These are phyloP conservation scores for Dipodomys stephensi DNA, from an alignment of 2,113 vertebrate genomes.

Conservation along the genomic window DNA sequence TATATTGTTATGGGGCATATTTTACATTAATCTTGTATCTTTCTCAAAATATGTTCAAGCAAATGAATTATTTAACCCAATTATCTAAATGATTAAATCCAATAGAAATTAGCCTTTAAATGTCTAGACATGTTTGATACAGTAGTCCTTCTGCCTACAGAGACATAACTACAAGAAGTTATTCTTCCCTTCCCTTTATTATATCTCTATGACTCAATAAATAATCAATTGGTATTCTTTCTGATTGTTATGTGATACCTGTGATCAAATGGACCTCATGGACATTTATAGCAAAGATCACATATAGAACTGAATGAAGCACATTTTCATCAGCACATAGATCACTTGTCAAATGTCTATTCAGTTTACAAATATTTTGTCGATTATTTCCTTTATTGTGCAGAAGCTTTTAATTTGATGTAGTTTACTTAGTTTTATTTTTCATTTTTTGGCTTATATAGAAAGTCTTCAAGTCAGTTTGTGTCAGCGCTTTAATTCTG, in stretches of 20 bases:
- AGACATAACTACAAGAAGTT: background rate
- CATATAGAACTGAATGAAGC: background rate
- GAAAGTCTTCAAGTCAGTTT: background rate
- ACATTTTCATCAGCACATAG: background rate
- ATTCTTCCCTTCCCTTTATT: background rate
- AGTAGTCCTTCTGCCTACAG: background rate
- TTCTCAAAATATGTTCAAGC: background rate
- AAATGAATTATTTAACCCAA: background rate
- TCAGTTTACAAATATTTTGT: background rate
- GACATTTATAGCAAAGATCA: background rate
- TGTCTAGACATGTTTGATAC: background rate
- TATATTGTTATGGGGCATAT: background rate
- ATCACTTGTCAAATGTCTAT: background rate
- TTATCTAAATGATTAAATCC: background rate
- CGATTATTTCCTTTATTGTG: background rate
- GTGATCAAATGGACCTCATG: background rate
- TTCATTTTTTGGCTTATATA: background rate
- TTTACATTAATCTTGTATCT: background rate
- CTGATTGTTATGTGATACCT: background rate
- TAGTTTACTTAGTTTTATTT: background rate
- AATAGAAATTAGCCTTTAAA: background rate
- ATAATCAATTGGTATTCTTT: background rate
- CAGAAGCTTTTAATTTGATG: background rate
- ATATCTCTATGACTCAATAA: background rate
- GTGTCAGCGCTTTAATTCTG: background rate